Base-by-base conservation (phyloP, 2,797 vertebrate species). In the Dicrostonyx torquatus region DNA sequence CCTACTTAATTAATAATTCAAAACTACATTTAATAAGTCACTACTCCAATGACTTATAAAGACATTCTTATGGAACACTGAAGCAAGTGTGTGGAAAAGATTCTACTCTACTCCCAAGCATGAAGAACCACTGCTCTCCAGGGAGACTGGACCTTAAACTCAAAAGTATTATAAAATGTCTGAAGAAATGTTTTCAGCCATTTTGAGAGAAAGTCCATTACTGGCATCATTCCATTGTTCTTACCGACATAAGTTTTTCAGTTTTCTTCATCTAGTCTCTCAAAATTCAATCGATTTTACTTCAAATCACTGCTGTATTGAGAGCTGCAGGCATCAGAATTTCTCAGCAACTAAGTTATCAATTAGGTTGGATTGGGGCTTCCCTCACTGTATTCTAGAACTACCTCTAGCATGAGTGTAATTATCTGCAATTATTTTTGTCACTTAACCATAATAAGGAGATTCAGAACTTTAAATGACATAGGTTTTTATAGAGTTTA, bases 271-370 rank as follows among this genome's bases (percentile, higher is more conserved):
- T 43, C 80, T 94, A 15, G 18, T 96, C 93, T 92, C 76, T 84
- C 12, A 48, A 94, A 94, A 91, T 87, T 50, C 87, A 72, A 60
- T 88, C 82, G 86, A 88, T 76, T 95, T 95, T 82, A 6, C 45
- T 92, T 87, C 70, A 40, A n/a, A 82, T 77, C 10, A 58, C n/a
- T 78, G 55, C 58, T 55, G 11, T 40, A 40, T 60, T 77, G 45
- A 48, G 87, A 76, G 15, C n/a, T 83, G 77, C 43, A 34, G 62
- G 34, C 40, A 34, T 79, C 2, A 40, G 40, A 94, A 53, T n/a
- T 66, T 87, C 70, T 75, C 58, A 24, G 8, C 55, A 80, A 76
- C 78, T 87, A 55, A 87, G n/a, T 5, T 91, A 29, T 84, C 37
- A 64, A 90, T 88, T 77, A 78, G 70, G 72, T 91, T 45, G 87